phyloP scores from a whole-genome alignment of 2,888 invertebrate genomes.

The Platypus cylindrus region DNA sequence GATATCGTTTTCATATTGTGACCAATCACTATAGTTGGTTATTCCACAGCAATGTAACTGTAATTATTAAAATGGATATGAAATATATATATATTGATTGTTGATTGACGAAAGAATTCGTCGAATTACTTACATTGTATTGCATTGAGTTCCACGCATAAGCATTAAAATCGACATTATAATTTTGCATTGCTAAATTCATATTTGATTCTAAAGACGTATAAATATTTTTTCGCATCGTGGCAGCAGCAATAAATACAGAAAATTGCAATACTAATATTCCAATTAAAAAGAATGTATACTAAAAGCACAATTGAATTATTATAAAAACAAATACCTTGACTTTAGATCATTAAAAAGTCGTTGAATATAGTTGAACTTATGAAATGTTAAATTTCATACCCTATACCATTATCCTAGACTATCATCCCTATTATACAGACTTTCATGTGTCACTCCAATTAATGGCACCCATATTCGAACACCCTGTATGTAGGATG shows the following conservation, averaged over 20 bases:
- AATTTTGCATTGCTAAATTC: conserved; percentile 37
- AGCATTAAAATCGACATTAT: conserved; percentile 31
- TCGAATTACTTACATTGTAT: conserved; percentile 40
- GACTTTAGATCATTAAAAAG: too few relatives aligned
- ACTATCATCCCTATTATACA: too few relatives aligned
- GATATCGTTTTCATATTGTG: background rate
- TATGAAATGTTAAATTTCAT: too few relatives aligned
- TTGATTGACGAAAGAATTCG: too few relatives aligned
- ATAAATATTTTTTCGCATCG: conserved; percentile 35
- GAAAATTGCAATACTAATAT: conserved; percentile 48
- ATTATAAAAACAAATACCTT: background rate
- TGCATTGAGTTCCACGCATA: conserved; percentile 47
- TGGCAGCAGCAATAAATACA: conserved; percentile 44
- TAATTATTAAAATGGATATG: too few relatives aligned
- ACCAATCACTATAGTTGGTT: conserved; percentile 46
- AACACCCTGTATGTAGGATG: too few relatives aligned
- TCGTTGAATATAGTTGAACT: too few relatives aligned
- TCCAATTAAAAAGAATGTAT: conserved; percentile 40
- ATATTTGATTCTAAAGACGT: conserved; percentile 36
- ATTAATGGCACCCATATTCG: too few relatives aligned
- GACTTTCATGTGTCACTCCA: too few relatives aligned
- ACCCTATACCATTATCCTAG: too few relatives aligned
- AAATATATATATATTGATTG: too few relatives aligned
- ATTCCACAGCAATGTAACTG: conserved; percentile 54
- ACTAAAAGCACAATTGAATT: conserved; percentile 31